Evolutionary conservation across 2,797 vertebrate genomes (phyloP), one percentile per base, ranked within the genome.

Genomic region (Schizopygopsis malacanthus): DNA sequence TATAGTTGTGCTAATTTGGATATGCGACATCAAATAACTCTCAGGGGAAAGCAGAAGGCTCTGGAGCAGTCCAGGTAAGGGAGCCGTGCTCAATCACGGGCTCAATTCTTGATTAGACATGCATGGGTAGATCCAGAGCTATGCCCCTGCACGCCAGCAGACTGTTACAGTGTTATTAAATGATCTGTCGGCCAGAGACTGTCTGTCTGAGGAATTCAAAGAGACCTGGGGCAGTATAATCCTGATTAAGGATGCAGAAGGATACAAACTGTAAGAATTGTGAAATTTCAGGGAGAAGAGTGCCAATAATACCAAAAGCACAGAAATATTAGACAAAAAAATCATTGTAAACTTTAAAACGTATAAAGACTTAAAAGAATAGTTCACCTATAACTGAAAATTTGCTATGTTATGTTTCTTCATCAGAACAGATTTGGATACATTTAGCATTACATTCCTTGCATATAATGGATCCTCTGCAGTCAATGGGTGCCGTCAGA

Each of bases 91-190:
- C n/a, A 77, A 77, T 47, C 54, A 50, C 7, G 43, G 56, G 22
- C 54, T 85, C 63, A 76, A 39, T 84, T 63, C 75, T 52, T 86
- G 43, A 65, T 86, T 86, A 88, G 63, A 61, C 61, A 86, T 52
- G 82, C 79, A 79, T 41, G 82, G 45, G 59, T n/a, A 69, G 52
- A 69, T 79, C 78, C 9, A 65, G 43, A 73, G 61, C 22, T 59
- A 77, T 79, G 43, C 59, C 83, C 61, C 61, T 78, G 85, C 20
- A 15, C 67, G 83, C 45, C 71, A 73, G 25, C 69, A 43, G 52
- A 47, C 72, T 61, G 67, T 71, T 12, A 11, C 47, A 70, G 50
- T 69, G 25, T 81, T 75, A 80, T 87, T 83, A 81, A 85, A 86
- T 76, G 70, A 87, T 81, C 82, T 82, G 75, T 81, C 69, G 37